phyloP scores from a whole-genome alignment of 2,113 vertebrate genomes.

The Brachyistius frenatus region DNA sequence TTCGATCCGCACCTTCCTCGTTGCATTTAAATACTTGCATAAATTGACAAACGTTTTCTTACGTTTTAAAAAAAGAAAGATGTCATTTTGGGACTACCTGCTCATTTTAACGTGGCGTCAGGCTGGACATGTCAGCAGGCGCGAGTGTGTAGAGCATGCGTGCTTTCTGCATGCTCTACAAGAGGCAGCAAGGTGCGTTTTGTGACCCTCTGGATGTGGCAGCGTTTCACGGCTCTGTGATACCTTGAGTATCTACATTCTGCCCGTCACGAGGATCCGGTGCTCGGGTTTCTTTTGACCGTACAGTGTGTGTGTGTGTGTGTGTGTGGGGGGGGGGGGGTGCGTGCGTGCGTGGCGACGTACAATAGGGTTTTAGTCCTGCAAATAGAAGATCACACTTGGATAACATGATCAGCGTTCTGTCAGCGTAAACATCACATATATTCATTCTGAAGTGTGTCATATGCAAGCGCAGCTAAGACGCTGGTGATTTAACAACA shows the following conservation, averaged over 20 bases:
- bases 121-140: conserved; percentile 24
- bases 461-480: neutral
- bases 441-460: neutral
- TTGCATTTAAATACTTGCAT: neutral
- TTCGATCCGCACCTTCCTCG: too few relatives aligned
- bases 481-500: neutral
- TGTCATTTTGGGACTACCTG: neutral
- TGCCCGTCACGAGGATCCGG: conserved; percentile 44
- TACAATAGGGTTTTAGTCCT: conserved; percentile 28
- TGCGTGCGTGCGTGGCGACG: neutral
- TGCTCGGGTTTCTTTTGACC: conserved; percentile 47
- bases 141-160: conserved; percentile 41
- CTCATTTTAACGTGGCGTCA: conserved; percentile 4
- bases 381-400: conserved; percentile 35
- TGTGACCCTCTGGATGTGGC: conserved; percentile 12
- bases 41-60: neutral
- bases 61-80: too few relatives aligned
- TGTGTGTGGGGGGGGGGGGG: too few relatives aligned
- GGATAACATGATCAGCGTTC: conserved; percentile 12
- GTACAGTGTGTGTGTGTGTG: neutral
- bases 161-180: too few relatives aligned
- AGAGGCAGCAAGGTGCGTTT: neutral
- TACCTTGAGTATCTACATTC: conserved; percentile 19
- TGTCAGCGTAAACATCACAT: neutral
- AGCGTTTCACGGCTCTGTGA: conserved; percentile 25